phyloP scores from a whole-genome alignment of 2,888 invertebrate species.

The Crossocerus cetratus region DNA sequence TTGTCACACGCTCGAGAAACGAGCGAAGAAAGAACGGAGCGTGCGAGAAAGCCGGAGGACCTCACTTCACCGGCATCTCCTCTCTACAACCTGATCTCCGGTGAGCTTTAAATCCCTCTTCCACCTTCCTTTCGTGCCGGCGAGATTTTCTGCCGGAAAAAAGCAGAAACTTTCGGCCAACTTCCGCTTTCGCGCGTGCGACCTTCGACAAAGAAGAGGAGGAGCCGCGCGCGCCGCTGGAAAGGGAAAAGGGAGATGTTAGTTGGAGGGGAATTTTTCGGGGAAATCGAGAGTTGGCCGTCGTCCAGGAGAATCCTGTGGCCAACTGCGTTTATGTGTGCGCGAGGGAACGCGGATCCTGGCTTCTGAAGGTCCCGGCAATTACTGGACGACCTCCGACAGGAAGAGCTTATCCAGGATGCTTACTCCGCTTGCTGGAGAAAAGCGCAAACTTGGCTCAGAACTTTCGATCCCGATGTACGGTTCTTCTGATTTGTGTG shows the following conservation, averaged over 20 bases:
- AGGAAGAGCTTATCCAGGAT: background rate
- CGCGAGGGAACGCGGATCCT: conserved; percentile 2
- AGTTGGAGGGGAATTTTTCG: conserved; percentile 26
- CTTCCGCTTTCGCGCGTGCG: background rate
- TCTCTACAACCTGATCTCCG: background rate
- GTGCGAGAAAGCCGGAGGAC: no score
- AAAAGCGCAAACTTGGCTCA: conserved; percentile 39
- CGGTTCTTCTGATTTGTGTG: no score
- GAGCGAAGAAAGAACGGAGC: no score
- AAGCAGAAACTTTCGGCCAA: background rate
- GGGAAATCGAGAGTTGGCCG: conserved; percentile 64
- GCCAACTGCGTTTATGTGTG: conserved; percentile 22
- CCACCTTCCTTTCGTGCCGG: background rate
- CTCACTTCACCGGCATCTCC: no score
- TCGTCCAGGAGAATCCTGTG: conserved; percentile 60
- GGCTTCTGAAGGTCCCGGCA: conserved; percentile 38
- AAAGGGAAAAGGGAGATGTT: conserved; percentile 13
- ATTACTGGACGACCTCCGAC: conserved; percentile 30
- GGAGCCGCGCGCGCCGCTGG: background rate
- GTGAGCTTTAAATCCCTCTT: background rate
- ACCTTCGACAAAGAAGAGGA: background rate
- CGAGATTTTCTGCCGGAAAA: background rate
- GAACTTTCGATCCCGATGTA: conserved; percentile 29
- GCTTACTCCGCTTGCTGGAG: background rate
- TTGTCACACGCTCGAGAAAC: no score